Conservation (phyloP, 1,140 invertebrate genomes). For the Drosophila prosaltans region DNA sequence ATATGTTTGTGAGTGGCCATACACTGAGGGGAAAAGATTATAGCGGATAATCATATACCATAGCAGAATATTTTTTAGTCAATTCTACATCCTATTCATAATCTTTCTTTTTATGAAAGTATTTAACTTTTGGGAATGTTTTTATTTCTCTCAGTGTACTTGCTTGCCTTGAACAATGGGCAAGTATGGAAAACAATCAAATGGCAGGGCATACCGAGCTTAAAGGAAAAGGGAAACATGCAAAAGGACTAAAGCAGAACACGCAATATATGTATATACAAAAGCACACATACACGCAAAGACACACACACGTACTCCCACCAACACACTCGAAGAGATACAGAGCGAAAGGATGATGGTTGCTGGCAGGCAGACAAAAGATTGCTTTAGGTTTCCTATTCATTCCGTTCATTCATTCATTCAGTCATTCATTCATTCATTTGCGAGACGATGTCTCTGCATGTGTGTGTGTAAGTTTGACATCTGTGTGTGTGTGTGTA, state of each 20-base stretch:
- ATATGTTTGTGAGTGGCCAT: constrained; percentile 11
- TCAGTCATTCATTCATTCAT: constrained; percentile 50
- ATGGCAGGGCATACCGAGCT: constrained; percentile 47
- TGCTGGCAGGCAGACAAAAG: constrained; percentile 58
- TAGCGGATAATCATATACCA: too few species aligned
- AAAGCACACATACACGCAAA: background rate
- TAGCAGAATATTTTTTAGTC: too few species aligned
- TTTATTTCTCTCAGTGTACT: constrained; percentile 6
- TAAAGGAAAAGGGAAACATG: constrained; percentile 46
- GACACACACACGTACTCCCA: constrained; percentile 3
- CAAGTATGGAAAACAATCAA: constrained; percentile 72
- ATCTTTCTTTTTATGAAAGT: too few species aligned
- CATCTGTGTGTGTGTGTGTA: constrained; percentile 25
- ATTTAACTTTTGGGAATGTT: too few species aligned
- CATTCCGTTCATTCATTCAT: constrained; percentile 32
- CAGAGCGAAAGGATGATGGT: constrained; percentile 3
- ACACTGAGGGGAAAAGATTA: constrained; percentile 6
- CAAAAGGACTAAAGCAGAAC: constrained; percentile 34
- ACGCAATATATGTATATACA: constrained; percentile 8
- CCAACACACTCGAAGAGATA: background rate
- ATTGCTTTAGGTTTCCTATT: constrained; percentile 67
- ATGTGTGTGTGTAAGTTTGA: constrained; percentile 39
- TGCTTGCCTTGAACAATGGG: background rate
- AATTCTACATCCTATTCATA: too few species aligned
- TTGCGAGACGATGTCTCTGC: constrained; percentile 60